Percentiles rank a stretch among this genome's conserved stretches.
These are phyloP conservation scores for Scarus forsteni DNA, from an alignment of 2,797 vertebrate species.

Conservation along the genomic window DNA sequence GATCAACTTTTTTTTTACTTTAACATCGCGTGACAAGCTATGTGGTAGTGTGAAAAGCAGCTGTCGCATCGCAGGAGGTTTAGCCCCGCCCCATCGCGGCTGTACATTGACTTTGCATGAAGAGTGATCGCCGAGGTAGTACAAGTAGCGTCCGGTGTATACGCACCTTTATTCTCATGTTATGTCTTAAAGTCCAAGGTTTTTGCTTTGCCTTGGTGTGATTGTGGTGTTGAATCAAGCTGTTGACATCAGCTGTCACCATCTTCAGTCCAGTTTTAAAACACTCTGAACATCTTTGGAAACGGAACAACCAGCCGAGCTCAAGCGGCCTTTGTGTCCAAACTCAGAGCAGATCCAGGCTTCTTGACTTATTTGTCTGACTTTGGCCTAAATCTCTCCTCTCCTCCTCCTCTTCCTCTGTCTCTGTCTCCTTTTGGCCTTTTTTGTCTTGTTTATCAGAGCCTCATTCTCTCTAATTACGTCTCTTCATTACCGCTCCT, in stretches of 20 bases:
- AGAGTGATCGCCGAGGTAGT: too few relatives aligned
- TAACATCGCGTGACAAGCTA: too few relatives aligned
- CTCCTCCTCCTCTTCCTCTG: background rate
- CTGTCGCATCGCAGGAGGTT: too few relatives aligned
- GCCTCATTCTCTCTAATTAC: conserved; percentile 30
- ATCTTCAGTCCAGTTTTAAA: background rate
- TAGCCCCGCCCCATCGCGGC: too few relatives aligned
- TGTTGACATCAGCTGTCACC: conserved; percentile 28
- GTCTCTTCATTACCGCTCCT: conserved; percentile 6
- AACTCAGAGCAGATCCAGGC: conserved; percentile 14
- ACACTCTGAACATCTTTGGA: conserved; percentile 26
- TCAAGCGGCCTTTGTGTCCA: background rate
- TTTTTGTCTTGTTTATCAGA: conserved; percentile 13
- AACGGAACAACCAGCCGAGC: conserved; percentile 3
- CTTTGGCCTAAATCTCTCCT: background rate
- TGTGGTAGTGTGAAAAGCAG: too few relatives aligned
- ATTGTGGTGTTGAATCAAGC: conserved; percentile 11
- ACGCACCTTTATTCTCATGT: background rate
- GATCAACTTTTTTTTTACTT: too few relatives aligned
- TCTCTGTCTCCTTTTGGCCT: background rate
- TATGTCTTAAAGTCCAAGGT: background rate
- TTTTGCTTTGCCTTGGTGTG: background rate
- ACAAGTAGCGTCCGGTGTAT: too few relatives aligned
- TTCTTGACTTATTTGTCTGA: background rate
- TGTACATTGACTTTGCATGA: too few relatives aligned